phyloP scores from a whole-genome alignment of 1,140 invertebrate species.

The Bilobella aurantiaca region DNA sequence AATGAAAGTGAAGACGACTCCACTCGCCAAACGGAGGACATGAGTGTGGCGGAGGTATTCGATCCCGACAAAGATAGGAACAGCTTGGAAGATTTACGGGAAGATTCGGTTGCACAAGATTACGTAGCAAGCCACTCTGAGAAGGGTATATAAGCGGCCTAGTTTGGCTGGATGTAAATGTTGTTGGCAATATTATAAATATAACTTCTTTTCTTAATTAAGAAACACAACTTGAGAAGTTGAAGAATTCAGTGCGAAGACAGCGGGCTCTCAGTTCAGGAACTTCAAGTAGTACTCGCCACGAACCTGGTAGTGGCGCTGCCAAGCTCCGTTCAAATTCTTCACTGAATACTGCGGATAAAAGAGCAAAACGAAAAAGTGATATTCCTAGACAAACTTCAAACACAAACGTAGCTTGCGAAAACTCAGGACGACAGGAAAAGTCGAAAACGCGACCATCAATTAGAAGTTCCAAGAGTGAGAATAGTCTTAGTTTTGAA shows the following conservation, averaged over 20 bases:
- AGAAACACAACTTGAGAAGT: constrained; percentile 14
- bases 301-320: background rate
- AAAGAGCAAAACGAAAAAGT: constrained; percentile 34
- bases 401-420: constrained; percentile 19
- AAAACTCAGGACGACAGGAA: background rate
- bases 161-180: too few species aligned
- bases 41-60: constrained; percentile 20
- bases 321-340: constrained; percentile 4
- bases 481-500: constrained; percentile 63
- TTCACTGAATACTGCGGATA: constrained; percentile 6
- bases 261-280: constrained; percentile 23
- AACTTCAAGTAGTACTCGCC: constrained; percentile 7
- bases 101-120: too few species aligned
- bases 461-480: constrained; percentile 60
- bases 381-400: constrained; percentile 41
- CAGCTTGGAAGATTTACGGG: constrained; percentile 17
- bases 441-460: constrained; percentile 5
- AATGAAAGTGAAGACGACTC: constrained; percentile 2
- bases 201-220: background rate
- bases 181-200: background rate
- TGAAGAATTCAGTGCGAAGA: constrained; percentile 17
- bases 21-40: background rate
- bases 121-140: too few species aligned
- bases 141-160: too few species aligned
- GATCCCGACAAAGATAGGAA: constrained; percentile 33